Conservation (phyloP, 2,888 invertebrate genomes). For the Epinotia ramella region DNA sequence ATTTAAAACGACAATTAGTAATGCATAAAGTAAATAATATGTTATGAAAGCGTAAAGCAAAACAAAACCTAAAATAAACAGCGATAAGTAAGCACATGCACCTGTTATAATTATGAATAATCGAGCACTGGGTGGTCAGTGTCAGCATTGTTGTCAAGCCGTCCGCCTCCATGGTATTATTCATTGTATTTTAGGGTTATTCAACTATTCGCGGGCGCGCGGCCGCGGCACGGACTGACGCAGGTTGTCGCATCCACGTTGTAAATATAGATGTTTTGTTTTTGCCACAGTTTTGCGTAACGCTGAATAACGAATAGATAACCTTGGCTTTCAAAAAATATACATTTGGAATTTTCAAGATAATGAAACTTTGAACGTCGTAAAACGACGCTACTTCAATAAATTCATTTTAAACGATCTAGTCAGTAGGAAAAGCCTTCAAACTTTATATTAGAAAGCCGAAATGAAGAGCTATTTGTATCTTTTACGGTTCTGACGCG, state of each 20-base stretch:
- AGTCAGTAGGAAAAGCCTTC: slow-evolving; percentile 11
- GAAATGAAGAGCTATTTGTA: slow-evolving; percentile 20
- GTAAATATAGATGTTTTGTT: slow-evolving; percentile 45
- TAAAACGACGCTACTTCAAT: background rate
- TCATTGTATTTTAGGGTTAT: slow-evolving; percentile 42
- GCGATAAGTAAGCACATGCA: slow-evolving; percentile 18
- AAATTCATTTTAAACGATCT: slow-evolving; percentile 5
- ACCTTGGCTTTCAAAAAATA: background rate
- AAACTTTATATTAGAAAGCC: slow-evolving; percentile 18
- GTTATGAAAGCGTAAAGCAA: background rate
- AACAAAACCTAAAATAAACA: slow-evolving; percentile 22
- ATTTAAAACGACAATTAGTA: background rate
- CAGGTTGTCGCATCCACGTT: slow-evolving; percentile 35
- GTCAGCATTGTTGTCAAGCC: slow-evolving; percentile 41
- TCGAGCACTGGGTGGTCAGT: slow-evolving; percentile 30
- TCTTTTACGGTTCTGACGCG: slow-evolving; percentile 48
- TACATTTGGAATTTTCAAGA: background rate
- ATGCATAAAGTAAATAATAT: background rate
- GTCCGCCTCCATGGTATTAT: slow-evolving; percentile 42
- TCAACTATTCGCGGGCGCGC: slow-evolving; percentile 41
- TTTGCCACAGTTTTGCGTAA: slow-evolving; percentile 27
- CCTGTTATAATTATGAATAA: slow-evolving; percentile 34
- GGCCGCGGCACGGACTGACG: slow-evolving; percentile 27
- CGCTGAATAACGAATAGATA: slow-evolving; percentile 22
- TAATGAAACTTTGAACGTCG: background rate